phyloP scores from a whole-genome alignment of 35 echinoderm and acorn worm genomes.

The Heliocidaris tuberculata region DNA sequence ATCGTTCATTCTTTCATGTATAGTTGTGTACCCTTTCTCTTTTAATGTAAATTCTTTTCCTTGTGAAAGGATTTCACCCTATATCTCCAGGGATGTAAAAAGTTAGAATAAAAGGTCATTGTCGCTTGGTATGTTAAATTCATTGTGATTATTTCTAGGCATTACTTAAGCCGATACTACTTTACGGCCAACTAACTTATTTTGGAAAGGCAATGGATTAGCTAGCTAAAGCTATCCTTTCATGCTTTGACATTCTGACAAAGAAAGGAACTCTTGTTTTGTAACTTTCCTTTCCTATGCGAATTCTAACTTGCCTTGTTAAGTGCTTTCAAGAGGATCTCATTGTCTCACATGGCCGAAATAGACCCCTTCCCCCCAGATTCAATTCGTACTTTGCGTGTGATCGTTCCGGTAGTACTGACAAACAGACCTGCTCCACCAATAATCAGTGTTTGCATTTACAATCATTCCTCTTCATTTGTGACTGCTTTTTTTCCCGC shows the following conservation, averaged over 20 bases:
- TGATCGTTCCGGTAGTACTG: background rate
- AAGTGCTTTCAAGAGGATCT: background rate
- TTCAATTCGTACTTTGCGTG: background rate
- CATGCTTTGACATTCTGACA: no score
- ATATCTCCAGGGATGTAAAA: background rate
- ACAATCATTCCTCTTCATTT: slow-evolving; percentile 13
- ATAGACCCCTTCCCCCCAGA: background rate
- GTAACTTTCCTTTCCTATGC: background rate
- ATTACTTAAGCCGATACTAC: background rate
- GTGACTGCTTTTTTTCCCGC: background rate
- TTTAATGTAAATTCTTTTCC: no score
- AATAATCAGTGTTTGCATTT: background rate
- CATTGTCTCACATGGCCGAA: background rate
- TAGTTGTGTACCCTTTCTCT: no score
- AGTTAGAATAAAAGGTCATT: background rate
- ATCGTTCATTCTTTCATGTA: no score
- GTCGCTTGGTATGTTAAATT: background rate
- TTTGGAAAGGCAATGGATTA: no score
- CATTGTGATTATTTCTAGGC: background rate
- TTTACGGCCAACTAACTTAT: no score
- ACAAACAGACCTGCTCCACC: background rate
- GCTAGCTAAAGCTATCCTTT: no score
- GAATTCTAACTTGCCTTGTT: background rate
- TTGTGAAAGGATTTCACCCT: no score
- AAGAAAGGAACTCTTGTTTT: background rate